These are phyloP conservation scores for Brevimyrus niger DNA, from an alignment of 2,113 vertebrate species.

Conservation along the genomic window DNA sequence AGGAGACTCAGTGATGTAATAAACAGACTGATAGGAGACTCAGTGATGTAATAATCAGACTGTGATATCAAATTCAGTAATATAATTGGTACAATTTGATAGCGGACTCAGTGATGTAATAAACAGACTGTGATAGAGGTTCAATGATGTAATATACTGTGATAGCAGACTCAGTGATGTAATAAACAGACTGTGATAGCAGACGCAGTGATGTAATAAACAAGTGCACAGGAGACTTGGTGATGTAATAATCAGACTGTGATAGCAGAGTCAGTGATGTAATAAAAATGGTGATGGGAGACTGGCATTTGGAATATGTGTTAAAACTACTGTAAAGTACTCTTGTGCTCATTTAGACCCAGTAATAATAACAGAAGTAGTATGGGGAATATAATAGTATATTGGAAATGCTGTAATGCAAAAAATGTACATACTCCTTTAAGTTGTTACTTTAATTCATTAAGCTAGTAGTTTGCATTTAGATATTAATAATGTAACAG, in stretches of 20 bases:
- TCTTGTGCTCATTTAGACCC: not conserved
- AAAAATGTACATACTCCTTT: not conserved
- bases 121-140: not conserved
- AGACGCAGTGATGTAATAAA: no score
- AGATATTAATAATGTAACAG: not conserved
- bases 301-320: not conserved
- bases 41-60: not conserved
- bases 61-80: not conserved
- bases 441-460: conserved; percentile 6
- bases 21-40: not conserved
- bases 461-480: not conserved
- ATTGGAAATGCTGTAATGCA: not conserved
- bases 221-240: no score
- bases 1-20: not conserved
- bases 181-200: no score
- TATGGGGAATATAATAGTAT: not conserved
- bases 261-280: not conserved
- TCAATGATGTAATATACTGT: no score
- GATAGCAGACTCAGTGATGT: no score
- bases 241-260: no score
- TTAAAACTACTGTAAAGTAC: not conserved
- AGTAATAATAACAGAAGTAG: not conserved
- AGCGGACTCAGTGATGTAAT: not conserved
- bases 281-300: not conserved
- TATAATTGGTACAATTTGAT: not conserved